Percentiles rank a stretch among this genome's conserved stretches.
phyloP scores from a whole-genome alignment of 2,797 vertebrate species.

The Chloroceryle amazona region DNA sequence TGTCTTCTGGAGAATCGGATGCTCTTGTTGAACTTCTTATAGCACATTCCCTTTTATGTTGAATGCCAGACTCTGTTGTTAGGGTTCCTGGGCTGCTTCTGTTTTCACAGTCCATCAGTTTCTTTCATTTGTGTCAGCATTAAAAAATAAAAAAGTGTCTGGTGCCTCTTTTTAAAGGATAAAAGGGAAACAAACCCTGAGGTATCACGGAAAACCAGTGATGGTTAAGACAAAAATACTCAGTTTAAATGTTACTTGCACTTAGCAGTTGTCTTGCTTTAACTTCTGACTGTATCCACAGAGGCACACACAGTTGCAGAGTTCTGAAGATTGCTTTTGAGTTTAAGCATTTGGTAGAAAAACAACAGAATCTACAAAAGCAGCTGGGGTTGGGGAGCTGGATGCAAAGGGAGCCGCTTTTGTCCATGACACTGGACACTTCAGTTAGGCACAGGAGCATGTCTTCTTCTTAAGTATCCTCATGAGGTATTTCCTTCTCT shows the following conservation, averaged over 20 bases:
- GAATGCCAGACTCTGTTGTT: not conserved
- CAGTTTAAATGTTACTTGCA: not conserved
- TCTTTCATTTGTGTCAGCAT: not conserved
- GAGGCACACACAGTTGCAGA: not conserved
- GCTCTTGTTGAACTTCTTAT: not conserved
- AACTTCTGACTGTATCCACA: not conserved
- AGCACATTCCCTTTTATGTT: not conserved
- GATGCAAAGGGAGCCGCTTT: rapidly evolving
- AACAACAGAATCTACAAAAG: not conserved
- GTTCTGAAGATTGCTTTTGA: not conserved
- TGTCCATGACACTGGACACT: not conserved
- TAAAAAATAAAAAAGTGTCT: not conserved
- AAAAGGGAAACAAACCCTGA: not conserved
- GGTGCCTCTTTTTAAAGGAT: not conserved
- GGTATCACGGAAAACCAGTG: not conserved
- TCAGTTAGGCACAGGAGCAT: not conserved
- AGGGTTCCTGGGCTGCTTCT: not conserved
- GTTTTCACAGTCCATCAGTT: not conserved
- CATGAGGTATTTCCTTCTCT: not conserved
- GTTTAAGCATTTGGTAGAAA: not conserved
- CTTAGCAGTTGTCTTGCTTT: not conserved
- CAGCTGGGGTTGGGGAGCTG: rapidly evolving
- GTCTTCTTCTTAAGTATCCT: not conserved
- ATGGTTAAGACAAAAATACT: not conserved
- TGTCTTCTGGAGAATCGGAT: not conserved